Percentiles rank a stretch among this genome's conserved stretches.
Conservation (phyloP, 2,888 invertebrate species). For the Pelosia muscerda region DNA sequence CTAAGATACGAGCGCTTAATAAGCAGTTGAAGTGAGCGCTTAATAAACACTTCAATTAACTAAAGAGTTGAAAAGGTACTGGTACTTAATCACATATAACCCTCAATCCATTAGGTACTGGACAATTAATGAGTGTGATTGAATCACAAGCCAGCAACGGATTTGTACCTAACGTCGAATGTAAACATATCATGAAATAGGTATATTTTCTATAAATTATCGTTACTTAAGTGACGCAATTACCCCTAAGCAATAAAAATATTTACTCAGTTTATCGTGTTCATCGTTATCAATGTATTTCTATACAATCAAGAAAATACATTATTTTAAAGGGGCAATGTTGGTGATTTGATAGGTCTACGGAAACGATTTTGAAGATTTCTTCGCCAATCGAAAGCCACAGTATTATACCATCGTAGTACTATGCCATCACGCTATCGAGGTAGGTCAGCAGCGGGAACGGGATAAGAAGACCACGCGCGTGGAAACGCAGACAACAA, state of each 20-base stretch:
- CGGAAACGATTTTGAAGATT: too few species aligned
- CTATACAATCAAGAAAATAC: background rate
- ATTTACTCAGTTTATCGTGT: background rate
- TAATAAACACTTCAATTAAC: background rate
- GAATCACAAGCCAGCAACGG: background rate
- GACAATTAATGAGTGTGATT: constrained; percentile 1
- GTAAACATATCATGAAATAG: background rate
- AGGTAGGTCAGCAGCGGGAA: too few species aligned
- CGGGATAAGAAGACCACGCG: too few species aligned
- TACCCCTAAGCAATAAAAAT: background rate
- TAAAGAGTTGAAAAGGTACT: background rate
- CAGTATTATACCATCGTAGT: too few species aligned
- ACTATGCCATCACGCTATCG: too few species aligned
- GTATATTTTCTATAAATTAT: constrained; percentile 7
- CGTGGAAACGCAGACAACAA: too few species aligned
- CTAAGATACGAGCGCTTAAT: constrained; percentile 6
- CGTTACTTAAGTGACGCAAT: constrained; percentile 7
- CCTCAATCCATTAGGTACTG: constrained; percentile 1
- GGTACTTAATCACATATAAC: background rate
- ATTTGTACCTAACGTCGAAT: background rate
- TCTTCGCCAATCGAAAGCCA: too few species aligned
- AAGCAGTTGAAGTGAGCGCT: too few species aligned
- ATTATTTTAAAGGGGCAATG: too few species aligned
- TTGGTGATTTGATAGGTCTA: too few species aligned
- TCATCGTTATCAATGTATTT: background rate